Evolutionary conservation across 2,113 vertebrate genomes (phyloP), one percentile per base, ranked within the genome.

Genomic region (Hippocampus abdominalis): DNA sequence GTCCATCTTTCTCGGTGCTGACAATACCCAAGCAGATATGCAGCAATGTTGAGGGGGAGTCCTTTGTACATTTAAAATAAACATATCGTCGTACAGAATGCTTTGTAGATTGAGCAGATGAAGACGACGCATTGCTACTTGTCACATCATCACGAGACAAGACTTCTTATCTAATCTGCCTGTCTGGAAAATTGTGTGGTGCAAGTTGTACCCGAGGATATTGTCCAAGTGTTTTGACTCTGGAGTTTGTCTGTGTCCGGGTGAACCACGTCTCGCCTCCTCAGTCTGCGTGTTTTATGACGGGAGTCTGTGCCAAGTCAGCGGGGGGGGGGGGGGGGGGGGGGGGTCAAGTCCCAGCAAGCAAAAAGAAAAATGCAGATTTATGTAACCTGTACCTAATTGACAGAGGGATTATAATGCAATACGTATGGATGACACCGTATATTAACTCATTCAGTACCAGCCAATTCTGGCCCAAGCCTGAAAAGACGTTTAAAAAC

Each of bases 261-360:
- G 86, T 89, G 87, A 85, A 69, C 81, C 79, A 62, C 49, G 86
- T 90, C 88, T 85, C 65, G 83, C 78, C 86, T 85, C 84, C 71
- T 65, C 54, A 75, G 77, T 74, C 82, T 82, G 78, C 84, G 86
- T 83, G 83, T 83, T 91, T 91, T 87, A 86, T 73, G 87, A 81
- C 69, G 84, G 82, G 80, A 81, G 69, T 70, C 73, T 74, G 73
- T 87, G 88, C 87, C 69, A 72, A 85, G 85, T 93, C 87, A 90
- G 90, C 88, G 87, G 75, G 78, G 83, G 80, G 32, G 67, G 51
- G 25, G 13, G 57, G 25, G 13, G 57, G 87, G 75, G 78, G 83
- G 80, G 32, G 67, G 51, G 25, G 13, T 27, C 87, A 66, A 83
- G 88, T 87, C 78, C 16, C 64, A 79, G 81, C 91, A 16, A 69